phyloP scores from a whole-genome alignment of 2,113 vertebrate genomes.

The Actenoides lindsayi region DNA sequence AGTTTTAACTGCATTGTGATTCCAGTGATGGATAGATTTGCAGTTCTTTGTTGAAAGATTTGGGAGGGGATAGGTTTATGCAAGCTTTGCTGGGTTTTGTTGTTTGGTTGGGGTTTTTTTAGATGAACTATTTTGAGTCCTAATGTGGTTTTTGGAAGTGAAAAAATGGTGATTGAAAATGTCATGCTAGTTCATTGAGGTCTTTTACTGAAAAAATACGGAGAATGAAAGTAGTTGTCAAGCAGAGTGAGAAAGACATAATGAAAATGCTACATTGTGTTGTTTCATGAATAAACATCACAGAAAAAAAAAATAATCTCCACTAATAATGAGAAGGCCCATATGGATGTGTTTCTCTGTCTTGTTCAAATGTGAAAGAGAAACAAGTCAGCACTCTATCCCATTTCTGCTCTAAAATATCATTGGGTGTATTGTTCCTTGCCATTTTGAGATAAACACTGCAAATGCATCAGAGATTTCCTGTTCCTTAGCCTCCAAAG shows the following conservation, averaged over 20 bases:
- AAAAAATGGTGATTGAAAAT: not conserved
- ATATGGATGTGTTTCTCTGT: not conserved
- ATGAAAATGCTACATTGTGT: not conserved
- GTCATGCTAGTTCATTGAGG: not conserved
- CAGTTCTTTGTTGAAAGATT: not conserved
- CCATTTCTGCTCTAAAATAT: not conserved
- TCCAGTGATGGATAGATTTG: not conserved
- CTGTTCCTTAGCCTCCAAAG: not conserved
- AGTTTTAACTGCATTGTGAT: not conserved
- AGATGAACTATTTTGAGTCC: not conserved
- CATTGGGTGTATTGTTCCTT: not conserved
- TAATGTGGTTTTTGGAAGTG: not conserved
- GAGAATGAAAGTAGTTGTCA: not conserved
- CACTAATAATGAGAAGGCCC: not conserved
- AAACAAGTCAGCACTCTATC: not conserved
- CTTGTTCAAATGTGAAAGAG: not conserved
- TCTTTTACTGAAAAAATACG: not conserved
- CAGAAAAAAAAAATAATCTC: not conserved
- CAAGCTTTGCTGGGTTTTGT: not conserved
- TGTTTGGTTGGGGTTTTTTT: not conserved
- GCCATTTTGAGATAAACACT: not conserved
- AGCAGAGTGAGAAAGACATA: not conserved
- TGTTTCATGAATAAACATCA: not conserved
- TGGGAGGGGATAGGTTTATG: not conserved
- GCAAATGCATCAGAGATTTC: not conserved